A percentile compares a stretch with the other conserved stretches of the same genome.
These are phyloP conservation scores for Corbicula japonica DNA, from an alignment of 2,888 invertebrate species.

Conservation along the genomic window DNA sequence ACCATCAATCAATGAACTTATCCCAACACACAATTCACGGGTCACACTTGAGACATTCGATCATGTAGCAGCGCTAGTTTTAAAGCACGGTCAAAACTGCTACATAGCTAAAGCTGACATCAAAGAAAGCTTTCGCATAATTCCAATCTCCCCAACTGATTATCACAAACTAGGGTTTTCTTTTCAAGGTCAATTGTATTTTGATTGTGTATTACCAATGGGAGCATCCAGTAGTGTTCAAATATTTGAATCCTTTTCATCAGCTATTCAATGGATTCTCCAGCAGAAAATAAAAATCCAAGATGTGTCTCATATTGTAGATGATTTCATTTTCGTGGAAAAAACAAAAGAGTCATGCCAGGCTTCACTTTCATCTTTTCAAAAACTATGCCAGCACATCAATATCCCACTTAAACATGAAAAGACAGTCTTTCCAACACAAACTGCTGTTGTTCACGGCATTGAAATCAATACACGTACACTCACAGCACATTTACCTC, in stretches of 20 bases:
- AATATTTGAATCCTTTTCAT: slow-evolving; percentile 51
- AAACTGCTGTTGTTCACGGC: slow-evolving; percentile 35
- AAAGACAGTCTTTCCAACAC: slow-evolving; percentile 23
- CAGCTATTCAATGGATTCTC: slow-evolving; percentile 51
- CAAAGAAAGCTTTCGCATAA: slow-evolving; percentile 55
- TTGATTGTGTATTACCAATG: slow-evolving; percentile 53
- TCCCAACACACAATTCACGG: slow-evolving; percentile 41
- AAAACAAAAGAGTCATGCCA: slow-evolving; percentile 11
- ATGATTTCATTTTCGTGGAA: slow-evolving; percentile 48
- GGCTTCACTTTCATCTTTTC: slow-evolving; percentile 3
- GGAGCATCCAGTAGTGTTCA: slow-evolving; percentile 52
- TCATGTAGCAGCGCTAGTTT: slow-evolving; percentile 26
- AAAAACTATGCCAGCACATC: neutral
- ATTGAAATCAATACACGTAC: slow-evolving; percentile 28
- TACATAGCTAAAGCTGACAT: slow-evolving; percentile 61
- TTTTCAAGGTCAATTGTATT: slow-evolving; percentile 46
- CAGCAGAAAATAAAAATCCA: slow-evolving; percentile 13
- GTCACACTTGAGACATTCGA: slow-evolving; percentile 51
- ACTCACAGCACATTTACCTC: slow-evolving; percentile 21
- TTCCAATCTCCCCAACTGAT: slow-evolving; percentile 53
- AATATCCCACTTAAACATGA: slow-evolving; percentile 34
- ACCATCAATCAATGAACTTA: slow-evolving; percentile 42
- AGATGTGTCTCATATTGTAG: slow-evolving; percentile 46
- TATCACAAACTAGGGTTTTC: slow-evolving; percentile 57
- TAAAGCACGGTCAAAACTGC: slow-evolving; percentile 24